Evolutionary conservation across 2,888 invertebrate genomes (phyloP), one percentile per base, ranked within the genome.

Genomic region (Gisinianus flammeolus): DNA sequence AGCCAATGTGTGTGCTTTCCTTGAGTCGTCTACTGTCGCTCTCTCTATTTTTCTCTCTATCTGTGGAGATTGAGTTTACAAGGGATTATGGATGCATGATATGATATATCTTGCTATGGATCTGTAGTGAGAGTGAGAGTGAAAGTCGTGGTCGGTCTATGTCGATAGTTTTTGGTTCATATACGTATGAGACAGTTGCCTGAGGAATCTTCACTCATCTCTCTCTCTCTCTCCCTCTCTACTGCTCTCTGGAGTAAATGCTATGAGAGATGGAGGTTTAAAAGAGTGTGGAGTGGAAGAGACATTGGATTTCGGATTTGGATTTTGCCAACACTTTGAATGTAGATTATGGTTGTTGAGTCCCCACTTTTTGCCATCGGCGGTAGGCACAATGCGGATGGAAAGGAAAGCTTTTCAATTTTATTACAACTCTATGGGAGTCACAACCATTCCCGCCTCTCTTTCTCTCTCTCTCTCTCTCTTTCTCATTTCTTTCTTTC

Each of bases 371-470:
- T 68, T 22, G 68, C 68, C 68, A 35, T 33, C 35, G 68, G 68
- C 33, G 35, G 44, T 44, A 44, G 10, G n/a, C 28, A 70, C 0
- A 70, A 44, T 69, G 22, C 44, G 69, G 16, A 69, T 35, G n/a
- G n/a, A n/a, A 54, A 54, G 54, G 52, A 30, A 70, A 54, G 70
- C 70, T 44, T 52, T 70, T 70, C 54, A 52, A 70, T 70, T 54
- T 54, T 54, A 70, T 70, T 70, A 70, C 54, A 70, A 70, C 30
- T 54, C 54, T 52, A 54, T 69, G 33, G 69, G n/a, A n/a, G n/a
- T n/a, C 24, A 28, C 28, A 70, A 12, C 28, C 70, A 70, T 70
- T 54, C 28, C 54, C 12, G 5, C 35, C 12, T 35, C 35, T 22
- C 24, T 35, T 16, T 22, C 35, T 10, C 35, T 24, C 12, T 31